A percentile compares a stretch with the other conserved stretches of the same genome.
phyloP scores from a whole-genome alignment of 1,140 invertebrate species.

The Sarcophaga peregrina region DNA sequence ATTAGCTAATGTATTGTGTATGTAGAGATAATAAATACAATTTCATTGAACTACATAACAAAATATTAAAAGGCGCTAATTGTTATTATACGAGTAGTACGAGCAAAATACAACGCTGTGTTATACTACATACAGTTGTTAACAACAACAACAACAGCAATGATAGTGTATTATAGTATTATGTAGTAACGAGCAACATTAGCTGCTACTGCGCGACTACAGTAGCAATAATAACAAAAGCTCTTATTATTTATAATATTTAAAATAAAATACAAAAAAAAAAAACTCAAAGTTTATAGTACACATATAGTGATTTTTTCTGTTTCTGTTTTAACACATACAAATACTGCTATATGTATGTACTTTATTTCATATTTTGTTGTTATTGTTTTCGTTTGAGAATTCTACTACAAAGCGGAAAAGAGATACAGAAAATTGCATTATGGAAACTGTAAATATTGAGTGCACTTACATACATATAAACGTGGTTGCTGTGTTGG shows the following conservation, averaged over 20 bases:
- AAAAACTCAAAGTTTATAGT: conserved; percentile 5
- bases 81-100: neutral
- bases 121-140: neutral
- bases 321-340: neutral
- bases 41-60: conserved; percentile 36
- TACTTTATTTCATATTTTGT: too few relatives aligned
- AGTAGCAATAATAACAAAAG: too few relatives aligned
- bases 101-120: too few relatives aligned
- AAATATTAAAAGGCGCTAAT: conserved; percentile 33
- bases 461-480: neutral
- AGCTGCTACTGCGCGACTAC: too few relatives aligned
- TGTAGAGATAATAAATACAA: neutral
- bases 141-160: neutral
- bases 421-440: neutral
- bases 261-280: neutral
- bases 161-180: neutral
- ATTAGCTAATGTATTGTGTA: neutral
- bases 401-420: neutral
- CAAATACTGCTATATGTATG: too few relatives aligned
- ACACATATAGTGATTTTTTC: neutral
- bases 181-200: neutral
- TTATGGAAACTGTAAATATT: neutral
- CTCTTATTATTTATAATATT: too few relatives aligned
- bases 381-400: neutral
- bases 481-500: too few relatives aligned